phyloP scores from a whole-genome alignment of 2,888 invertebrate genomes.

The Amphimallon solstitiale region DNA sequence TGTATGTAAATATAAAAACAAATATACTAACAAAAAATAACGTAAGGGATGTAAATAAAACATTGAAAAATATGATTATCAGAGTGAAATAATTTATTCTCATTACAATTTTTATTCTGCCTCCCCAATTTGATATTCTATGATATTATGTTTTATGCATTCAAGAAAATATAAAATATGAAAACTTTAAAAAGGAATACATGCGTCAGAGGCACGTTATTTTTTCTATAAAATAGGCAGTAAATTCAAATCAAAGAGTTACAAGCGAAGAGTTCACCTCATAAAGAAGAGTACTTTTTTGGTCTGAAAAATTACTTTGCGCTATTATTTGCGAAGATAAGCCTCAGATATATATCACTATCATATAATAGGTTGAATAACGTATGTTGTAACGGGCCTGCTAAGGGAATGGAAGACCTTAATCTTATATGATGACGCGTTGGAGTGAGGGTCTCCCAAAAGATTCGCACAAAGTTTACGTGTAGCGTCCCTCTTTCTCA shows the following conservation, averaged over 20 bases:
- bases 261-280: conserved; percentile 30
- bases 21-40: no score
- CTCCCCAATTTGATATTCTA: no score
- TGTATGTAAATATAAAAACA: no score
- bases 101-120: no score
- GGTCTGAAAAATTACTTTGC: conserved; percentile 31
- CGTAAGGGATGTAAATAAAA: no score
- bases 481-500: neutral
- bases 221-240: conserved; percentile 16
- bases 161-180: no score
- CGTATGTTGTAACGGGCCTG: conserved; percentile 55
- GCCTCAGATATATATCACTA: conserved; percentile 58
- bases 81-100: no score
- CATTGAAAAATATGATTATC: no score
- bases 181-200: no score
- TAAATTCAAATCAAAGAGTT: conserved; percentile 36
- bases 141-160: no score
- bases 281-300: conserved; percentile 49
- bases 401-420: conserved; percentile 54
- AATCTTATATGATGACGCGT: conserved; percentile 49
- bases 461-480: neutral
- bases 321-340: conserved; percentile 30
- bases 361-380: conserved; percentile 59
- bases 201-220: neutral
- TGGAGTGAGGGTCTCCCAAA: conserved; percentile 42